Base-by-base conservation (phyloP, 2,113 vertebrate genomes). In the Cacatua alba region DNA sequence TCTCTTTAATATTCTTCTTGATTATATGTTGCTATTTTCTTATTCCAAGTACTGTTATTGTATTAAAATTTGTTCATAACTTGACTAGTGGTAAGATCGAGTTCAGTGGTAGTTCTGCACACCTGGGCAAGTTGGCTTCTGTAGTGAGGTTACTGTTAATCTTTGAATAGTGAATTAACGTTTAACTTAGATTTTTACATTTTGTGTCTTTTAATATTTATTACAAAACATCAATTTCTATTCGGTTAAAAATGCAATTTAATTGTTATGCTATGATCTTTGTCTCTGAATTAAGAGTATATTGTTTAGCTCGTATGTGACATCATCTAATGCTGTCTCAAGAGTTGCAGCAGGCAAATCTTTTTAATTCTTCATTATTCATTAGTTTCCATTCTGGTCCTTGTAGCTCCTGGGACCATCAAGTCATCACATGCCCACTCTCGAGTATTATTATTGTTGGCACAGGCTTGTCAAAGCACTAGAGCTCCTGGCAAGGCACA, bases 311-410 rank as follows among this genome's bases (percentile, higher is more conserved):
- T 60, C 4, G 1, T 82, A n/a, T 0, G 0, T 65, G 72, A 70
- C 53, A 62, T 65, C 71, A 95, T 46, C 31, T 91, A 92, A 86
- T 77, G 41, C 59, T 80, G 19, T 81, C 31, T 81, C 67, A 67
- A 77, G 46, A 81, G 41, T 3, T 86, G 37, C 31, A 48, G 46
- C n/a, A 89, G 37, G 60, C 28, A 70, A 69, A 92, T 81, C 44
- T 74, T 77, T 78, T 81, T 81, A 89, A 70, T 69, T 95, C 77
- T 84, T 94, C 57, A 39, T 90, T 95, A 90, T 86, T 95, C 53
- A 67, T 92, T 81, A 86, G 28, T 81, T 95, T 95, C 89, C 17
- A 7, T 77, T 94, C 59, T 77, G 44, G 53, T 88, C 37, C 41
- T 85, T 68, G 43, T 69, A 31, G 67, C 86, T 92, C 49, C 63